Evolutionary conservation across 2,797 vertebrate species (phyloP).

Genomic region (Macroramphosus scolopax): DNA sequence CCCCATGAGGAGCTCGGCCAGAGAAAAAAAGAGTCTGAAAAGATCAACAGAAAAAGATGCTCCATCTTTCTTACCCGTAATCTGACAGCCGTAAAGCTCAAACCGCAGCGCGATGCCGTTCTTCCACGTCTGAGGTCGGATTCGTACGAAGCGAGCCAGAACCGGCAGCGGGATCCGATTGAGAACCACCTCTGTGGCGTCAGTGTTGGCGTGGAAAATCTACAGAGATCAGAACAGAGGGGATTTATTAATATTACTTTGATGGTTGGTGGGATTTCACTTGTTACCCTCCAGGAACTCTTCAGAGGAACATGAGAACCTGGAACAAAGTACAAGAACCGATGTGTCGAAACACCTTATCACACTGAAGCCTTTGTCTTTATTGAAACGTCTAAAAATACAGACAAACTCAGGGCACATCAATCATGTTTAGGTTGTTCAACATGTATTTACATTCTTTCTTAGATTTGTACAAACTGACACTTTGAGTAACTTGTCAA

Average conservation of each 20-base stretch:
- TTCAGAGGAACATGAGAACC: not conserved
- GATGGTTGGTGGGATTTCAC: no score
- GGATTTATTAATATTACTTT: not conserved
- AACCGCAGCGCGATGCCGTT: slow-evolving; percentile 91
- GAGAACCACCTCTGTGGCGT: slow-evolving; percentile 90
- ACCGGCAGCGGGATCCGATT: slow-evolving; percentile 92
- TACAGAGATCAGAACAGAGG: slow-evolving; percentile 51
- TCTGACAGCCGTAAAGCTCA: slow-evolving; percentile 95
- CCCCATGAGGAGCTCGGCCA: slow-evolving; percentile 17
- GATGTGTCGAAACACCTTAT: no score
- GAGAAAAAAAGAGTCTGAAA: slow-evolving; percentile 14
- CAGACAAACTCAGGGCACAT: no score
- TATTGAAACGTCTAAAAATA: no score
- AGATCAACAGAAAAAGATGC: not conserved
- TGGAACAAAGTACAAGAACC: not conserved
- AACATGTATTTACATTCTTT: no score
- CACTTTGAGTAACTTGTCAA: no score
- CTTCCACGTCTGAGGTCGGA: slow-evolving; percentile 93
- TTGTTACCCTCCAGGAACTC: no score
- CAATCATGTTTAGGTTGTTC: no score
- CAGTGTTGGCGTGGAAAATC: slow-evolving; percentile 91
- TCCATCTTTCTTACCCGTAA: slow-evolving; percentile 82
- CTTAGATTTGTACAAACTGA: no score
- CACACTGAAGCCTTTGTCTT: no score
- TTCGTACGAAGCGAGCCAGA: slow-evolving; percentile 89